Evolutionary conservation across 2,888 invertebrate genomes (phyloP), one percentile per base, ranked within the genome.

Genomic region (Tethea ocularis): DNA sequence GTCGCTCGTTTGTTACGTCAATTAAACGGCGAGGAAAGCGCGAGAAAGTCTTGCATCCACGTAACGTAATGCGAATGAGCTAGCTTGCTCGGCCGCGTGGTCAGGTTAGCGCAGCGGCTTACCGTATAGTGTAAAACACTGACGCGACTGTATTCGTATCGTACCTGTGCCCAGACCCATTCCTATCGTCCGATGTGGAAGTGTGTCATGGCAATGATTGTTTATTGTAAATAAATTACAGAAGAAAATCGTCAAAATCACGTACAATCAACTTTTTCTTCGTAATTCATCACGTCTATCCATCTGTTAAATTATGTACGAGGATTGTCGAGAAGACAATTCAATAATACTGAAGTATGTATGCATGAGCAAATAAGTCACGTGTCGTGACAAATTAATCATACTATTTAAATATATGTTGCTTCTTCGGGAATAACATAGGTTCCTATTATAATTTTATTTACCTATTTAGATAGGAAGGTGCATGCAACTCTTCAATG

Each of bases 1-100:
- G 87, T 86, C 82, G 84, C 81, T 88, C 83, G 85, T 84, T 88
- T 82, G 89, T 91, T 93, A 92, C 92, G 91, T 92, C 91, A 89
- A 91, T 92, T 91, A 91, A 87, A 84, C 83, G 77, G 77, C 86
- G 81, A 91, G 85, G 92, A 92, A 92, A 91, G 91, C 85, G 82
- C 89, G 89, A 88, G 92, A 93, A 91, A 92, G 91, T 91, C 74
- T 78, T 71, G 71, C 71, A 78, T 71, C 77, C 82, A 89, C 89
- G 89, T 89, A 91, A 90, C 89, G 89, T 89, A 90, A 90, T 84
- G 79, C 74, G 69, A 33, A 33, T 33, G n/a, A n/a, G 77, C 66
- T 74, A 64, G 76, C 74, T 69, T 60, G 70, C 70, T 74, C 77
- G n/a, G 20, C 20, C 8, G n/a, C n/a, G 46, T 15, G n/a, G n/a